Evolutionary conservation across 2,888 invertebrate species (phyloP), one percentile per base, ranked within the genome.

Genomic region (Habrosyne pyritoides): DNA sequence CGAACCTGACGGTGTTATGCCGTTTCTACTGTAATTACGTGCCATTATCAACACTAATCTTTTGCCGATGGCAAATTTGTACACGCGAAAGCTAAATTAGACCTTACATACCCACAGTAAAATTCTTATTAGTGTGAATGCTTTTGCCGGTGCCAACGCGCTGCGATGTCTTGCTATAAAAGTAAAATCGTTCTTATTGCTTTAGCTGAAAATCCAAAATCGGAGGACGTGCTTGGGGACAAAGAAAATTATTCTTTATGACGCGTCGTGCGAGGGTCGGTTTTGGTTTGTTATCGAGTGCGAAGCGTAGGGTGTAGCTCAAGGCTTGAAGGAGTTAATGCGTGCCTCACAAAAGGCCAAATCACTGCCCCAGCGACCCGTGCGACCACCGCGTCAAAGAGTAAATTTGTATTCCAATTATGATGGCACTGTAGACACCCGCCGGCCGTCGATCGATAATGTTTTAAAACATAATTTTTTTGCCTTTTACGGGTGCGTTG

Each of bases 331-430:
- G 91, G 90, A 91, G 89, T 89, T 91, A 90, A 91, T 90, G 90
- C 89, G 91, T 90, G 90, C 78, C 83, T 84, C 89, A 92, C 91
- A 92, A 92, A 91, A 90, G 91, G 83, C 89, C 86, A 91, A 91
- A 91, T 91, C 91, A 91, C 89, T 87, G 87, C 86, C 86, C 86
- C 86, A 79, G 28, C 50, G 50, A 50, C 50, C 50, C 80, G 79
- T 79, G 86, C 80, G 81, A 76, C 81, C 82, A 76, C 73, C 79
- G 81, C 86, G 87, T 86, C 90, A 89, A 89, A 90, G 87, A 87
- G 86, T 81, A 84, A 90, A 91, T 91, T 91, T 91, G 91, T 91
- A 91, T 89, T 91, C 88, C 90, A 91, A 92, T 92, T 92, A 91
- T 87, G 86, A 89, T 86, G 81, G 87, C 71, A 60, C 63, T 67